Percentiles rank a stretch among this genome's conserved stretches.
phyloP scores from a whole-genome alignment of 2,113 vertebrate genomes.

The Etia nguti region DNA sequence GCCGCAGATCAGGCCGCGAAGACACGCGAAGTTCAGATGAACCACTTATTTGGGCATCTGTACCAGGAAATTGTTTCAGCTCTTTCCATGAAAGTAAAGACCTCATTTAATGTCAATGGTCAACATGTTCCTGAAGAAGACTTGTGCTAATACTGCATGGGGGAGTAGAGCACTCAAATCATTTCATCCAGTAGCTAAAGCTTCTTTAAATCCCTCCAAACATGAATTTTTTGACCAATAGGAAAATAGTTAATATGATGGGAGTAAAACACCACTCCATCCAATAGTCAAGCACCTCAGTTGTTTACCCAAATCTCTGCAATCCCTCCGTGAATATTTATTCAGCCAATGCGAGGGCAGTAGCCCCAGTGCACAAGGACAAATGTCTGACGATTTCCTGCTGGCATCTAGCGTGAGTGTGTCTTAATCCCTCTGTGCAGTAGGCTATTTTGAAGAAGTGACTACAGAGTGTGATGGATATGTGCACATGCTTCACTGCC shows the following conservation, averaged over 20 bases:
- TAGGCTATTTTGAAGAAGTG: not conserved
- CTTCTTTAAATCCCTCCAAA: constrained; percentile 63
- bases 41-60: constrained; percentile 17
- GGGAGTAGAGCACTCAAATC: constrained; percentile 31
- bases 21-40: not conserved
- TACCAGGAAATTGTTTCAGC: constrained; percentile 2
- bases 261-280: constrained; percentile 26
- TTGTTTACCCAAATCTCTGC: constrained; percentile 59
- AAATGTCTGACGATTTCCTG: constrained; percentile 34
- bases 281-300: constrained; percentile 47
- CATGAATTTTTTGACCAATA: constrained; percentile 56
- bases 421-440: constrained; percentile 43
- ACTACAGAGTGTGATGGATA: not conserved
- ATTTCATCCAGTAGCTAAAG: constrained; percentile 58
- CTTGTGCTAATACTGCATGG: constrained; percentile 38
- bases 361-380: constrained; percentile 29
- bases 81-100: constrained; percentile 42
- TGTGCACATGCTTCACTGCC: not conserved
- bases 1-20: not conserved
- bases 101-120: constrained; percentile 36
- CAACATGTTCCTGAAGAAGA: constrained; percentile 39
- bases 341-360: constrained; percentile 45
- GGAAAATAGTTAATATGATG: constrained; percentile 46
- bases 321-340: constrained; percentile 52
- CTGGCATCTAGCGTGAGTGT: constrained; percentile 16